Evolutionary conservation across 2,113 vertebrate genomes (phyloP).

Genomic region (Nothoprocta perdicaria): DNA sequence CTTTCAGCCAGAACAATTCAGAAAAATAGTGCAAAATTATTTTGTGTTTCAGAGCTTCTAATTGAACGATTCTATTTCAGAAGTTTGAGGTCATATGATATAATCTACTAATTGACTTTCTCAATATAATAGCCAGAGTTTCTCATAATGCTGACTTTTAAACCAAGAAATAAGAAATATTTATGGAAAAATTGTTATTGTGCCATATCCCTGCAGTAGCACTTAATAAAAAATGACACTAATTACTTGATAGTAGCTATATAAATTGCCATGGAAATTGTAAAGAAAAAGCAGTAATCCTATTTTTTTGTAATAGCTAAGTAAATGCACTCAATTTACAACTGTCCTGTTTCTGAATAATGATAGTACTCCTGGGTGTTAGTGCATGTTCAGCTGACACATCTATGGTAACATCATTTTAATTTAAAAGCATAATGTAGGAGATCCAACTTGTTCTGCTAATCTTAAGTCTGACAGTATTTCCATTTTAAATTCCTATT

Average conservation of each 20-base stretch:
- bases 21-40: background rate
- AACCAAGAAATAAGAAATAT: constrained; percentile 8
- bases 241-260: constrained; percentile 57
- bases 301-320: constrained; percentile 37
- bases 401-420: background rate
- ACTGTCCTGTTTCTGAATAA: constrained; percentile 15
- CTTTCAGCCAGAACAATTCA: background rate
- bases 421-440: constrained; percentile 9
- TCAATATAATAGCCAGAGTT: constrained; percentile 38
- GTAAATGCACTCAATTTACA: constrained; percentile 14
- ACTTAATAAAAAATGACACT: constrained; percentile 52
- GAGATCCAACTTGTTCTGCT: background rate
- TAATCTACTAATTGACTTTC: constrained; percentile 29
- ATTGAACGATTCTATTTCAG: background rate
- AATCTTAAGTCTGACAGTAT: background rate
- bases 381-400: background rate
- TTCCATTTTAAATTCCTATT: background rate
- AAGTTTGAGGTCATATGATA: background rate
- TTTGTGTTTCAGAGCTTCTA: background rate
- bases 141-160: constrained; percentile 44
- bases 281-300: constrained; percentile 28
- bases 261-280: constrained; percentile 4
- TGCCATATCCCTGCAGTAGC: background rate
- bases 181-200: background rate
- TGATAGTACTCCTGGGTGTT: background rate